A percentile compares a stretch with the other conserved stretches of the same genome.
These are phyloP conservation scores for Colostygia pectinataria DNA, from an alignment of 2,888 invertebrate genomes.

Conservation along the genomic window DNA sequence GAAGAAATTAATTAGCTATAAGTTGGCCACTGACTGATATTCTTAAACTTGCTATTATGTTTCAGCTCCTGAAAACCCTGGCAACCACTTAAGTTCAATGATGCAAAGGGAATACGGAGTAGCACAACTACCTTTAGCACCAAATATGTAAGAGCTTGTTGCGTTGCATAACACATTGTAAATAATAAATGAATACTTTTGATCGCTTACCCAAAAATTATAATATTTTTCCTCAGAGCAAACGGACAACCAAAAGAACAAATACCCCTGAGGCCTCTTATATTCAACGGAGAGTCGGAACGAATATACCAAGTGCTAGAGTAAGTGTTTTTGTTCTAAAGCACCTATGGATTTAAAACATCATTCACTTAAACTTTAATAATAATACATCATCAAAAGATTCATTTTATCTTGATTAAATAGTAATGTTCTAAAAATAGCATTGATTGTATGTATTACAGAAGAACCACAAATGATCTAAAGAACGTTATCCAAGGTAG, in stretches of 20 bases:
- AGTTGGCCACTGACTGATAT: too few species aligned
- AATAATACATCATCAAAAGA: not conserved
- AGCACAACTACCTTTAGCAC: constrained; percentile 61
- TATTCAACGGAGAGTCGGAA: constrained; percentile 86
- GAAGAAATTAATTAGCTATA: too few species aligned
- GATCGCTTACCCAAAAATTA: too few species aligned
- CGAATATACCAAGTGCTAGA: constrained; percentile 87
- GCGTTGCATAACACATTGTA: too few species aligned
- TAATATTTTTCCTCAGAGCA: constrained; percentile 57
- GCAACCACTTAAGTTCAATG: constrained; percentile 78
- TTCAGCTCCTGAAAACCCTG: constrained; percentile 60
- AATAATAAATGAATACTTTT: too few species aligned
- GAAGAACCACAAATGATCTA: constrained; percentile 81
- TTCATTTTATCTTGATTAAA: constrained; percentile 18
- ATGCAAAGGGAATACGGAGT: constrained; percentile 79
- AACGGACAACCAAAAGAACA: constrained; percentile 85
- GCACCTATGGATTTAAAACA: constrained; percentile 21
- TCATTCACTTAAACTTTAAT: constrained; percentile 31
- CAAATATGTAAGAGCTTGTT: constrained; percentile 73
- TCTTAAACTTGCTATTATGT: too few species aligned
- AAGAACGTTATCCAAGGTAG: constrained; percentile 81
- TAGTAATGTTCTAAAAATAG: constrained; percentile 25
- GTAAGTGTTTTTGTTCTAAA: constrained; percentile 78
- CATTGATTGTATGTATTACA: constrained; percentile 71
- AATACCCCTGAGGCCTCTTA: constrained; percentile 90